Percentiles rank a stretch among this genome's conserved stretches.
Evolutionary conservation across 2,888 invertebrate genomes (phyloP).

Genomic region (Neoitamus cyanurus): DNA sequence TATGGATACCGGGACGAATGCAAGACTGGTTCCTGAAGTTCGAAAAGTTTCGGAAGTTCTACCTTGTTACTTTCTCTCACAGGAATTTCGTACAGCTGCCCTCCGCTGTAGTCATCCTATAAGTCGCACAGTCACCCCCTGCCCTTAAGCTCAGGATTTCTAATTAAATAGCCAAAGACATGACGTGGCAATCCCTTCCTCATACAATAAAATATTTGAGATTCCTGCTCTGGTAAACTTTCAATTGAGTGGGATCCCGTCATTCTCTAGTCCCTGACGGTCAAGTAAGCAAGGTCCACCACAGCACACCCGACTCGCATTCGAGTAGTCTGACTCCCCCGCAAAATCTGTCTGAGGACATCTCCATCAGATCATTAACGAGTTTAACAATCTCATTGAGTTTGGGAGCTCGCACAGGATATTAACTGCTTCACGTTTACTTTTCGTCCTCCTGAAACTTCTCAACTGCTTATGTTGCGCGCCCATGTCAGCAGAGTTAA

Average conservation of each 20-base stretch:
- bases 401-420: neutral
- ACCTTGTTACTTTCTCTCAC: neutral
- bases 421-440: neutral
- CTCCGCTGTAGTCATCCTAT: neutral
- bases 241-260: neutral
- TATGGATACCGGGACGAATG: neutral
- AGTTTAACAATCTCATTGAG: slow-evolving; percentile 14
- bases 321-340: neutral
- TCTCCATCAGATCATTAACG: slow-evolving; percentile 15
- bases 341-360: neutral
- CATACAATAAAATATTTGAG: neutral
- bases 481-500: neutral
- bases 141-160: neutral
- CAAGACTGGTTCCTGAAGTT: neutral
- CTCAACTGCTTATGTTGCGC: neutral
- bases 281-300: neutral
- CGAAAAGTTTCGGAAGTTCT: neutral
- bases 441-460: slow-evolving; percentile 6
- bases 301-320: neutral
- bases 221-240: neutral
- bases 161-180: neutral
- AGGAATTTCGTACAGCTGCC: neutral
- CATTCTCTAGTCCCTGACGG: neutral
- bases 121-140: neutral
- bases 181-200: neutral